These are phyloP conservation scores for Cercopithecus mona DNA, from an alignment of 2,113 vertebrate genomes.

Conservation along the genomic window DNA sequence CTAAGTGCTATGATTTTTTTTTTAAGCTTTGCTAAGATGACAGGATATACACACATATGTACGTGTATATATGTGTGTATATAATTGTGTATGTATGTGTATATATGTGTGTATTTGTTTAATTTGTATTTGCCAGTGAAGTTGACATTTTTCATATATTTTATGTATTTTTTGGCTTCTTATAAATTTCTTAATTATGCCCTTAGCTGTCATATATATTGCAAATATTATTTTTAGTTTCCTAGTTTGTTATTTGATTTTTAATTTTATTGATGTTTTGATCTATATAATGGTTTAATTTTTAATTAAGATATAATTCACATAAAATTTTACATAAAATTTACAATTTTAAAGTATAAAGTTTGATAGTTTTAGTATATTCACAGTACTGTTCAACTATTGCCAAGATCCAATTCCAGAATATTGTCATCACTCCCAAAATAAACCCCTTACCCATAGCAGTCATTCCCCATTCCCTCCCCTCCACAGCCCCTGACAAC, in stretches of 20 bases:
- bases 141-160: neutral
- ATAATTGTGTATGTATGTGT: too few species aligned
- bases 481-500: neutral
- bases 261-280: constrained; percentile 9
- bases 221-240: constrained; percentile 42
- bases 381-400: neutral
- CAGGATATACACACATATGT: neutral
- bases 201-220: neutral
- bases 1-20: neutral
- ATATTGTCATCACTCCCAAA: neutral
- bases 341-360: neutral
- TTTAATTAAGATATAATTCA: neutral
- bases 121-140: constrained; percentile 3
- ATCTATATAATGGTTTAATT: neutral
- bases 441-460: neutral
- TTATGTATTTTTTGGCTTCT: neutral
- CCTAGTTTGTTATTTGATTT: constrained; percentile 18
- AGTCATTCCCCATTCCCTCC: neutral
- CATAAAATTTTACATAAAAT: neutral
- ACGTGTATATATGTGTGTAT: neutral
- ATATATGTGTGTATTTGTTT: neutral
- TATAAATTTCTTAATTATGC: constrained; percentile 14
- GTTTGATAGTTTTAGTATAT: neutral
- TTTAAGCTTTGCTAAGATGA: neutral
- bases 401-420: neutral